A percentile compares a stretch with the other conserved stretches of the same genome.
Evolutionary conservation across 1,140 invertebrate genomes (phyloP).

Genomic region (Cydia pomonella): DNA sequence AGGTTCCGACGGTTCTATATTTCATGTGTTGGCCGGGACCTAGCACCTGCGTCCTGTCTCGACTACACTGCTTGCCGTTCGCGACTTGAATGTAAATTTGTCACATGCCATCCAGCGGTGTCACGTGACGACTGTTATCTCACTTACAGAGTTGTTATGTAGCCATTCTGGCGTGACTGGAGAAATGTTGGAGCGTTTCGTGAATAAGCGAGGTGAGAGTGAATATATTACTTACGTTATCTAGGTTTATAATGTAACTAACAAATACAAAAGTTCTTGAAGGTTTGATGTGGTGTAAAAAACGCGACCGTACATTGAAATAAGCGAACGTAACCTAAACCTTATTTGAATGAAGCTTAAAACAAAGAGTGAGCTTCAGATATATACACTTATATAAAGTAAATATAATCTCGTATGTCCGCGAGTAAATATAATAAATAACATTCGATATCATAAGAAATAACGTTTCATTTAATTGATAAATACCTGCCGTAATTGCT

Average conservation of each 20-base stretch:
- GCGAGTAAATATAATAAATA: neutral
- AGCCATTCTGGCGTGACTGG: slow-evolving; percentile 22
- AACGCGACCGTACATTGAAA: neutral
- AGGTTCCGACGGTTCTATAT: slow-evolving; percentile 25
- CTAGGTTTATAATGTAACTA: slow-evolving; percentile 8
- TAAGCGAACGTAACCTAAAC: neutral
- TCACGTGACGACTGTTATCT: slow-evolving; percentile 37
- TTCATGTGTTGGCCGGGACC: slow-evolving; percentile 29
- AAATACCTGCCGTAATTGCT: slow-evolving; percentile 3
- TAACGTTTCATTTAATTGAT: neutral
- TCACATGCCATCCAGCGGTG: slow-evolving; percentile 34
- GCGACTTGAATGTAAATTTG: slow-evolving; percentile 37
- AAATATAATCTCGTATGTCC: neutral
- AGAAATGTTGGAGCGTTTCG: slow-evolving; percentile 13
- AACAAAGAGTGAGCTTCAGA: neutral
- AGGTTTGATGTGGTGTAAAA: neutral
- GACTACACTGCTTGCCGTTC: slow-evolving; percentile 25
- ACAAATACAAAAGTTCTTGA: neutral
- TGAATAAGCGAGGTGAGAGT: slow-evolving; percentile 10
- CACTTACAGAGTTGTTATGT: slow-evolving; percentile 28
- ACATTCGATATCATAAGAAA: neutral
- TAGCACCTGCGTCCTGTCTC: slow-evolving; percentile 28
- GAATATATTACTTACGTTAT: neutral
- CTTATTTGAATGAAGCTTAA: too few species aligned
- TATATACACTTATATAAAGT: neutral